These are phyloP conservation scores for Sphaeridia pumilis DNA, from an alignment of 2,888 invertebrate species.

Conservation along the genomic window DNA sequence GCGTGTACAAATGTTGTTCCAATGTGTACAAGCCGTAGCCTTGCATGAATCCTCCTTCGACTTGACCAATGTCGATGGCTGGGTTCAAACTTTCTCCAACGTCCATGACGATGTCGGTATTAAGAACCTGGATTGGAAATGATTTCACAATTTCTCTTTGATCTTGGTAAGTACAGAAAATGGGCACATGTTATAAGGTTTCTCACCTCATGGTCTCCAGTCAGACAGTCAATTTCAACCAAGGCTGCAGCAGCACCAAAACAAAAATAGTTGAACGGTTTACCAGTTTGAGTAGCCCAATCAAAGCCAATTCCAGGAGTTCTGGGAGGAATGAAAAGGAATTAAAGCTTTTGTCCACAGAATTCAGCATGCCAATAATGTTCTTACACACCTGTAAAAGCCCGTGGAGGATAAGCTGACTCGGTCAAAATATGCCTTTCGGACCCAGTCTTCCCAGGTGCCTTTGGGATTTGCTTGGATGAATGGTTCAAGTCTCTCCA, in stretches of 20 bases:
- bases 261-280: slow-evolving; percentile 69
- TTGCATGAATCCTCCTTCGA: slow-evolving; percentile 90
- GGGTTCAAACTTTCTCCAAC: slow-evolving; percentile 89
- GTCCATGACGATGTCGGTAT: slow-evolving; percentile 94
- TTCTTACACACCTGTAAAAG: slow-evolving; percentile 48
- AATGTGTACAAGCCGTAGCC: slow-evolving; percentile 85
- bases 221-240: slow-evolving; percentile 86
- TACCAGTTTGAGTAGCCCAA: slow-evolving; percentile 57
- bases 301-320: slow-evolving; percentile 63
- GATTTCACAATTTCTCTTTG: not conserved
- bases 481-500: slow-evolving; percentile 60
- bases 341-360: not conserved
- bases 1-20: slow-evolving; percentile 79
- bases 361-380: not conserved
- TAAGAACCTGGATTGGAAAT: slow-evolving; percentile 48
- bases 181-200: slow-evolving; percentile 4
- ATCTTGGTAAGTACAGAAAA: not conserved
- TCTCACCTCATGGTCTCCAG: slow-evolving; percentile 72
- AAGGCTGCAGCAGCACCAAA: slow-evolving; percentile 75
- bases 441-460: slow-evolving; percentile 74
- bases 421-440: slow-evolving; percentile 60
- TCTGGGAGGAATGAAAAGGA: too few relatives aligned
- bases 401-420: slow-evolving; percentile 72
- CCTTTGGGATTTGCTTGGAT: slow-evolving; percentile 62
- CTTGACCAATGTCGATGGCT: slow-evolving; percentile 91